phyloP scores from a whole-genome alignment of 2,113 vertebrate species.

The Sinocyclocheilus anshuiensis region DNA sequence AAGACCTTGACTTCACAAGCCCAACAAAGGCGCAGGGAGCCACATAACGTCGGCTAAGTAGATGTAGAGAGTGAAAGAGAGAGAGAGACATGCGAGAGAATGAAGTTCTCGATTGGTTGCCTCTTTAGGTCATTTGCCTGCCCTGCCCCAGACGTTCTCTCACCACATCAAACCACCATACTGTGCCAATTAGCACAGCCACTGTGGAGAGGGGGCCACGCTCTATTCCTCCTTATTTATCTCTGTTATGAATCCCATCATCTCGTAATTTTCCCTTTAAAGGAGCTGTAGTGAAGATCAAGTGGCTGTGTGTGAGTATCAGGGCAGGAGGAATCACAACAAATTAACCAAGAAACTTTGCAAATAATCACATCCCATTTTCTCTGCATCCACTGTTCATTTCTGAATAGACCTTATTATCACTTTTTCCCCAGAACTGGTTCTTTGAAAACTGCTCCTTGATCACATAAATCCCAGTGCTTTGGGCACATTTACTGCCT shows the following conservation, averaged over 20 bases:
- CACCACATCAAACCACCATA: slow-evolving; percentile 66
- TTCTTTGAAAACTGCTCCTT: slow-evolving; percentile 22
- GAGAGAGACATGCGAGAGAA: slow-evolving; percentile 44
- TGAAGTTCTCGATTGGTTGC: slow-evolving; percentile 45
- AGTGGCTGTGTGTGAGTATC: slow-evolving; percentile 46
- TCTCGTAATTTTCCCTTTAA: slow-evolving; percentile 63
- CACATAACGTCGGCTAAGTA: slow-evolving; percentile 49
- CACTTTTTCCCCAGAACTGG: not conserved
- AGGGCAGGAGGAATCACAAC: slow-evolving; percentile 29
- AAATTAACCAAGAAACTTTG: slow-evolving; percentile 23
- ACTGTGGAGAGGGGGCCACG: slow-evolving; percentile 57
- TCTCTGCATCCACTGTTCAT: not conserved
- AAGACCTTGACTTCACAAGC: slow-evolving; percentile 76
- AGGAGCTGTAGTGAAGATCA: slow-evolving; percentile 62
- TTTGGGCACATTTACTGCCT: slow-evolving; percentile 9
- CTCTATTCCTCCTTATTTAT: slow-evolving; percentile 67
- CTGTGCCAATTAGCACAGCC: slow-evolving; percentile 68
- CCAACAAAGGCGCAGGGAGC: slow-evolving; percentile 62
- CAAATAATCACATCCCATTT: slow-evolving; percentile 18
- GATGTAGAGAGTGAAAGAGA: slow-evolving; percentile 46
- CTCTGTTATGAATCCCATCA: slow-evolving; percentile 72
- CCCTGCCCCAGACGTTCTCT: slow-evolving; percentile 56
- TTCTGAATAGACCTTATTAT: not conserved
- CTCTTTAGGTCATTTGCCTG: slow-evolving; percentile 62
- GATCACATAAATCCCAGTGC: not conserved